Evolutionary conservation across 1,140 invertebrate species (phyloP), one percentile per base, ranked within the genome.

Genomic region (Harpegnathos saltator): DNA sequence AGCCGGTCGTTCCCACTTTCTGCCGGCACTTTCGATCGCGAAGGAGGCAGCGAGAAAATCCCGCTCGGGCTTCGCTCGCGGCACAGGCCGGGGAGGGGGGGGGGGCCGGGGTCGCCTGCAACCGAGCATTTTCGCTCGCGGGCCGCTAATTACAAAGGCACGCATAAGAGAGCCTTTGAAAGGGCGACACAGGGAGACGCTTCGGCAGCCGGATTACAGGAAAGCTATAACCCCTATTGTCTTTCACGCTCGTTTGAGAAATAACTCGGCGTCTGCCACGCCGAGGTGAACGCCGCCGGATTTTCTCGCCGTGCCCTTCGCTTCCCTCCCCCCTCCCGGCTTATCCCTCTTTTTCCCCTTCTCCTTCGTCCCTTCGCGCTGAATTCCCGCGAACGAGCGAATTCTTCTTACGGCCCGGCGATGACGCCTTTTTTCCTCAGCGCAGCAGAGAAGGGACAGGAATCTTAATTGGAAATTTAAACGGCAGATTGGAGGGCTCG

Each of bases 381-480:
- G 68, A 81, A 81, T 81, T 71, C 65, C 24, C n/a, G 52, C 77
- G 63, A 69, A 61, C 65, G 71, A 17, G 77, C 77, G 63, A 65
- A 58, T 58, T 72, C 77, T 81, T 81, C 59, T 59, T 26, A 58
- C 77, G 56, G 58, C 9, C 15, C 62, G 38, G 17, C 72, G 24
- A 50, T 44, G 50, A 38, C 61, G 61, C 48, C 56, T 77, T 77
- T 77, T 77, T 77, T 15, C 19, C n/a, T 3, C 38, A 44, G 11
- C 48, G 48, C 38, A 11, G 7, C 0, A 44, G 38, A 44, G 50
- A 56, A 54, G 50, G 19, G 33, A 0, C 33, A 81, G 66, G 77
- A 81, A 81, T 81, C 65, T 81, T 81, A 77, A 77, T 77, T 77
- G 74, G 61, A 77, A 77, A 77, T 77, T 77, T 77, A 77, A 77